phyloP scores from a whole-genome alignment of 2,113 vertebrate genomes.

The Phalacrocorax brasilianus region DNA sequence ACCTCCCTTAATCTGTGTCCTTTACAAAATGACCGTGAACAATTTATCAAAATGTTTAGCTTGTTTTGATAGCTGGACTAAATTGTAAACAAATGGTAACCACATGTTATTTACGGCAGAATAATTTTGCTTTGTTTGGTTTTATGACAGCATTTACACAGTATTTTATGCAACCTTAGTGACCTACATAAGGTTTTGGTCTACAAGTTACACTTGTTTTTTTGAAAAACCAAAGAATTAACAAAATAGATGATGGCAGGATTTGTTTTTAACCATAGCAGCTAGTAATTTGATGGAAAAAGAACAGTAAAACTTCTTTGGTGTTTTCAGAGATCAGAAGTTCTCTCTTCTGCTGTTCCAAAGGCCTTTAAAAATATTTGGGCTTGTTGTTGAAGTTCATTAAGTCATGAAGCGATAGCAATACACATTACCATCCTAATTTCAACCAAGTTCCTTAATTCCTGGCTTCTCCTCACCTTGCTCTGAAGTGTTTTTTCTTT shows the following conservation, averaged over 20 bases:
- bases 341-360: neutral
- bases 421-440: neutral
- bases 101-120: neutral
- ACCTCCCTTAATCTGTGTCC: neutral
- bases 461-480: constrained; percentile 28
- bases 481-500: neutral
- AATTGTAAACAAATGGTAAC: constrained; percentile 52
- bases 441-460: neutral
- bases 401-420: neutral
- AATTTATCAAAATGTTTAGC: constrained; percentile 22
- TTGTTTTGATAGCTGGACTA: constrained; percentile 54
- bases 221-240: neutral
- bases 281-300: neutral
- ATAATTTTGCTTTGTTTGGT: constrained; percentile 25
- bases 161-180: constrained; percentile 24
- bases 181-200: constrained; percentile 19
- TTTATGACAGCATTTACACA: constrained; percentile 33
- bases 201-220: neutral
- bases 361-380: neutral
- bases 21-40: neutral
- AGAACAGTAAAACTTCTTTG: neutral
- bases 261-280: neutral
- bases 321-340: constrained; percentile 1
- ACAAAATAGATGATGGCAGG: neutral
- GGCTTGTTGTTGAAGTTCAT: neutral